Base-by-base conservation (phyloP, 1,140 invertebrate species). In the Drosophila pruinosa region DNA sequence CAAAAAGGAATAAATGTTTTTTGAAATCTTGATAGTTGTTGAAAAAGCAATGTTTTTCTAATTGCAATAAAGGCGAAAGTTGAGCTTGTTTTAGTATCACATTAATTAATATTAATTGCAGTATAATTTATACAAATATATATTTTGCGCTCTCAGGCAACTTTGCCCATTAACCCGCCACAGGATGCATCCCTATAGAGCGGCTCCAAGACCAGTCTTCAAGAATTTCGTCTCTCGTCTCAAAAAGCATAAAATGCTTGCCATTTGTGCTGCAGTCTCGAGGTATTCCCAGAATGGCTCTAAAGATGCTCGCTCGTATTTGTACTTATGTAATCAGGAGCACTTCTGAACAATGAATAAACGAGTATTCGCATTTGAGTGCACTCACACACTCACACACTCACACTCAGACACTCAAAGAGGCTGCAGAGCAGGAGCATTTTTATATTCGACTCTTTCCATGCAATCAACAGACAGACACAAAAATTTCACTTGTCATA, bases 401-500 rank as follows among this genome's bases (percentile, higher is more conserved):
- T 15, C 21, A 34, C 39, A n/a, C 41, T 4, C 17, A n/a, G 19
- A 26, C 6, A 17, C 22, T 17, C 47, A 36, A 34, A 34, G 31
- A 34, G 12, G 31, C 31, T n/a, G 31, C 31, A n/a, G 31, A 62
- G 3, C 41, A 47, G 41, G 17, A 24, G 43, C 39, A 57, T 17
- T 45, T 45, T 12, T 45, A n/a, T 4, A 47, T 31, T 7, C 19
- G 21, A 47, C 41, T n/a, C n/a, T 36, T 56, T 56, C 52, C 39
- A 39, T 39, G 52, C 52, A 57, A 56, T 56, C 36, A 56, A 41
- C 7, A 39, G 38, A 24, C 34, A 47, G 5, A 34, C 31, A n/a
- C n/a, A 7, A 43, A 56, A 56, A 56, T 56, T 56, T 56, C 53
- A 56, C 53, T 56, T 56, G 53, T 56, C 53, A 56, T 6, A 34